Conservation (phyloP, 2,113 vertebrate genomes). For the Sitta europaea region DNA sequence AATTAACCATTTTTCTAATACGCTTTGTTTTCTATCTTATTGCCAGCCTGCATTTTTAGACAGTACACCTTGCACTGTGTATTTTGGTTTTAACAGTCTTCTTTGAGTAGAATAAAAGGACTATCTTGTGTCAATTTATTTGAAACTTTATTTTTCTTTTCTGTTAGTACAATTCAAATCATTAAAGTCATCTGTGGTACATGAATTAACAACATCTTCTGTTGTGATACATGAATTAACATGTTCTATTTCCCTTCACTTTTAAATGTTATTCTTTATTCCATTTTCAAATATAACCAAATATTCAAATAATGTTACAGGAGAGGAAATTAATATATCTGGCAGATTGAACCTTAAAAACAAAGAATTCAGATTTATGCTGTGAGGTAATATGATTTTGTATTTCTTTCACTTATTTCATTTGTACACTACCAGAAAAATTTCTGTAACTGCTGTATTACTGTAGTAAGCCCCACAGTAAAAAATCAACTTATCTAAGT, state of each 20-base stretch:
- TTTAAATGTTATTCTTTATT: background rate
- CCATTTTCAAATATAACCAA: background rate
- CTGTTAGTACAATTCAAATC: background rate
- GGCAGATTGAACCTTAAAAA: background rate
- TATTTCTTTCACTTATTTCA: background rate
- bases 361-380: background rate
- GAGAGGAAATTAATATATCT: background rate
- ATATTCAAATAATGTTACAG: background rate
- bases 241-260: background rate
- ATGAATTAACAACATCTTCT: background rate
- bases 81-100: background rate
- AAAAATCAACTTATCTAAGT: background rate
- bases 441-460: background rate
- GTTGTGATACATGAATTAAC: background rate
- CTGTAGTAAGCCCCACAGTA: background rate
- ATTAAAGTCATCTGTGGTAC: background rate
- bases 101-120: background rate
- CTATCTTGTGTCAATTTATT: background rate
- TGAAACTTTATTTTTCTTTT: background rate
- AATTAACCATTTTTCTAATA: background rate
- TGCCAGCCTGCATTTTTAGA: background rate
- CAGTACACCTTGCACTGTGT: background rate
- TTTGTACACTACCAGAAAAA: background rate
- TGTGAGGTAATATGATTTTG: background rate
- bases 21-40: background rate